Base-by-base conservation (phyloP, 2,113 vertebrate genomes). In the Morone saxatilis region DNA sequence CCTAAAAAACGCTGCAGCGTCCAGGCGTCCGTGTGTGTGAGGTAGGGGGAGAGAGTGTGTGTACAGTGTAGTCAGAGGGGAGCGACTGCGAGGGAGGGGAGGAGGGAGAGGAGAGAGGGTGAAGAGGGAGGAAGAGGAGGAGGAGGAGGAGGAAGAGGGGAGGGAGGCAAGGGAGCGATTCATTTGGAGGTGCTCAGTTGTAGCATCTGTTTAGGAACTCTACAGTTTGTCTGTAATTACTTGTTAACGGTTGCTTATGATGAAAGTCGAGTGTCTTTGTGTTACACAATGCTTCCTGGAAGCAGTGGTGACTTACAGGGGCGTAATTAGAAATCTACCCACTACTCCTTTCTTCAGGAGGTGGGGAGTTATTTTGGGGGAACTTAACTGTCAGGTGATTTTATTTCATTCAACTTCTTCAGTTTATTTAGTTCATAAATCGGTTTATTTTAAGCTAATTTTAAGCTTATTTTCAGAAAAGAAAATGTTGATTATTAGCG, bases 1-100 rank as follows among this genome's bases (percentile, higher is more conserved):
- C 81, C 83, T 65, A 72, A 91, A 94, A 59, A 94, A 92, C 92
- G 93, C 94, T 93, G 95, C 95, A 94, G 95, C 92, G 92, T 94
- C 94, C 94, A 94, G 90, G 91, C 90, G 89, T 92, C 93, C 92
- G 91, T 92, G 86, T 93, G 88, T 88, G 90, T 92, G 92, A 90
- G 87, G 80, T 80, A 83, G 86, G 88, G 31, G 77, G 69, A 84
- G 89, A 82, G 92, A 76, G 90, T 85, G 92, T 85, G 90, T 88
- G 90, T 88, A 82, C 70, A 67, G 85, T 81, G 88, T 89, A 83
- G 84, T 92, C 87, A 89, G 86, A 87, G 77, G 78, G 75, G 90
- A 77, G 88, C 16, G 89, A 86, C 80, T 68, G 85, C 22, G 76
- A 53, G 71, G 69, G 59, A 43, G 61, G 80, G 70, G 73, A n/a